phyloP scores from a whole-genome alignment of 1,140 invertebrate species.

The Saccostrea echinata region DNA sequence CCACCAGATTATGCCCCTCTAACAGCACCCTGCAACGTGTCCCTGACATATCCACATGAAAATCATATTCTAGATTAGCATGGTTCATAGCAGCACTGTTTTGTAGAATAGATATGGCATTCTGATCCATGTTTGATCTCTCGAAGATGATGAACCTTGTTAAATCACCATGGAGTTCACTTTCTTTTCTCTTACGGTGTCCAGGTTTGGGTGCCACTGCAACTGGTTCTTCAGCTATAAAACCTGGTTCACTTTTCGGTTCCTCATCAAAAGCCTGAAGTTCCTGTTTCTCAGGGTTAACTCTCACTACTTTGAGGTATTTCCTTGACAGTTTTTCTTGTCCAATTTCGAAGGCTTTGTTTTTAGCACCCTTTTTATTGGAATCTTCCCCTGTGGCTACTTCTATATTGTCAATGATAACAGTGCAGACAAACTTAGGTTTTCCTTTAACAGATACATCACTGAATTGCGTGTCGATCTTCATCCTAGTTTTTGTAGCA shows the following conservation, averaged over 20 bases:
- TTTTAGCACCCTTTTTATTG: constrained; percentile 72
- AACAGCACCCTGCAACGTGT: constrained; percentile 65
- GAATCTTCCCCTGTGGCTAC: constrained; percentile 59
- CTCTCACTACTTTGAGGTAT: constrained; percentile 60
- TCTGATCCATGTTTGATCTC: constrained; percentile 20
- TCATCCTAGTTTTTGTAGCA: constrained; percentile 45
- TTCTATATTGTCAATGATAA: constrained; percentile 60
- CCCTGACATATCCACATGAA: constrained; percentile 48
- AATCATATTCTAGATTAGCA: constrained; percentile 63
- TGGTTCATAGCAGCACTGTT: constrained; percentile 62
- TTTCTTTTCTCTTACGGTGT: constrained; percentile 35
- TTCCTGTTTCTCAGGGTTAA: constrained; percentile 59
- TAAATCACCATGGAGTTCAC: constrained; percentile 46
- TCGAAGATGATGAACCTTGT: constrained; percentile 60
- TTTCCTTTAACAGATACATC: constrained; percentile 42
- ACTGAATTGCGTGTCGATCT: constrained; percentile 34
- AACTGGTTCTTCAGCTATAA: constrained; percentile 25
- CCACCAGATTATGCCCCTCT: constrained; percentile 62
- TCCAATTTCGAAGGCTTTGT: constrained; percentile 67
- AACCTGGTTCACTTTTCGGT: constrained; percentile 6
- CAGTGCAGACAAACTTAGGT: constrained; percentile 59
- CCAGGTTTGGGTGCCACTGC: constrained; percentile 18
- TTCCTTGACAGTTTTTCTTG: constrained; percentile 62
- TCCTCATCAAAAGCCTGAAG: constrained; percentile 58
- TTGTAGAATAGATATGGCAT: constrained; percentile 49